A percentile compares a stretch with the other conserved stretches of the same genome.
phyloP scores from a whole-genome alignment of 2,888 invertebrate genomes.

The Saturnia japonica region DNA sequence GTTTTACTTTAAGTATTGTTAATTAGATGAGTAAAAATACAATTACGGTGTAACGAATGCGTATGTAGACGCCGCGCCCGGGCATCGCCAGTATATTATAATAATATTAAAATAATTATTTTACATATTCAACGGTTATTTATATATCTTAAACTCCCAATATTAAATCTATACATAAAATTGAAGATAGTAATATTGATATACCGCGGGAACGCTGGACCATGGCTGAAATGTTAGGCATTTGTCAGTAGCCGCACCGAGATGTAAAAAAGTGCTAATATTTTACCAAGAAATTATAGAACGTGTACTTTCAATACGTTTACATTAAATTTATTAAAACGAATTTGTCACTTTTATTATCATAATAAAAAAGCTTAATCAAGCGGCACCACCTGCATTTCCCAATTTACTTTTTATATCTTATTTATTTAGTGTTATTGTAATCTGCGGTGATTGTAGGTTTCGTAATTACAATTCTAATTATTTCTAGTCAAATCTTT shows the following conservation, averaged over 20 bases:
- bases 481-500: not conserved
- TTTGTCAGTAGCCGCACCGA: not conserved
- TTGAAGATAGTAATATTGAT: not conserved
- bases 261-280: constrained; percentile 2
- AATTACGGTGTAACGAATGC: too few species aligned
- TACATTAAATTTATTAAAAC: constrained; percentile 58
- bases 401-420: not conserved
- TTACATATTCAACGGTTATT: too few species aligned
- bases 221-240: constrained; percentile 7
- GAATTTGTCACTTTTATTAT: constrained; percentile 49
- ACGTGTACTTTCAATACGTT: constrained; percentile 41
- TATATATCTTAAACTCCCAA: not conserved
- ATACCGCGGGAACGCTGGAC: constrained; percentile 4
- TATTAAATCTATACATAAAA: constrained; percentile 6
- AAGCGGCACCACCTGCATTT: not conserved
- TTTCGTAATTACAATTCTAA: not conserved
- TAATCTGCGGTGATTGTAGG: too few species aligned
- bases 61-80: too few species aligned
- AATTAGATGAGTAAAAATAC: too few species aligned
- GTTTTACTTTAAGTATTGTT: too few species aligned
- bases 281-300: constrained; percentile 26
- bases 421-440: not conserved
- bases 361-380: not conserved
- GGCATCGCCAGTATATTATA: too few species aligned
- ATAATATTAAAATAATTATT: too few species aligned